Conservation (phyloP, 2,888 invertebrate genomes). For the Lypha dubia region DNA sequence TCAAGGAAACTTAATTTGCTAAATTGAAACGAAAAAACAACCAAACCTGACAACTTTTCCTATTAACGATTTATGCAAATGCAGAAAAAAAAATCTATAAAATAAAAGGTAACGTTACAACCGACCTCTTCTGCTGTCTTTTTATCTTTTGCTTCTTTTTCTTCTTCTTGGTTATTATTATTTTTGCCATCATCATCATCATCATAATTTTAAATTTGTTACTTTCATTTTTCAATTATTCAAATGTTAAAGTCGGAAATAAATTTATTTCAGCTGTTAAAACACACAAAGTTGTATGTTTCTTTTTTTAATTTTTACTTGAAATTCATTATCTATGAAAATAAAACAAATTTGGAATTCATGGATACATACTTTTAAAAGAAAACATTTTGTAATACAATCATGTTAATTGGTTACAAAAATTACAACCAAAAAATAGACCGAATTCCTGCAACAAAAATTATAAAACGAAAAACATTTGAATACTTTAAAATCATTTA, state of each 20-base stretch:
- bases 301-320: not conserved
- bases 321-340: not conserved
- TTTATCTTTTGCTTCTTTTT: conserved; percentile 4
- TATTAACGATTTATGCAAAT: conserved; percentile 33
- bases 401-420: conserved; percentile 44
- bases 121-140: conserved; percentile 10
- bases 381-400: conserved; percentile 56
- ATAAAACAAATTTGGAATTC: conserved; percentile 2
- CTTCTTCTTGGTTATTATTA: conserved; percentile 11
- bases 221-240: conserved; percentile 64
- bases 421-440: conserved; percentile 7
- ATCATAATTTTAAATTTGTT: conserved; percentile 27
- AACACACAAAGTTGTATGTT: conserved; percentile 31
- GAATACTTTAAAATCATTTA: conserved; percentile 63
- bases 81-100: not conserved
- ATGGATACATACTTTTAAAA: not conserved
- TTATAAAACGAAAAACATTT: conserved; percentile 31
- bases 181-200: conserved; percentile 21
- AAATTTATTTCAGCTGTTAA: conserved; percentile 46
- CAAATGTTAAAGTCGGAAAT: conserved; percentile 53
- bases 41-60: conserved; percentile 29
- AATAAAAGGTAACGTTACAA: too few species aligned
- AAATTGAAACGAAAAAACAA: not conserved
- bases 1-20: conserved; percentile 6
- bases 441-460: not conserved